phyloP scores from a whole-genome alignment of 2,113 vertebrate species.

The Emydocephalus ijimae region DNA sequence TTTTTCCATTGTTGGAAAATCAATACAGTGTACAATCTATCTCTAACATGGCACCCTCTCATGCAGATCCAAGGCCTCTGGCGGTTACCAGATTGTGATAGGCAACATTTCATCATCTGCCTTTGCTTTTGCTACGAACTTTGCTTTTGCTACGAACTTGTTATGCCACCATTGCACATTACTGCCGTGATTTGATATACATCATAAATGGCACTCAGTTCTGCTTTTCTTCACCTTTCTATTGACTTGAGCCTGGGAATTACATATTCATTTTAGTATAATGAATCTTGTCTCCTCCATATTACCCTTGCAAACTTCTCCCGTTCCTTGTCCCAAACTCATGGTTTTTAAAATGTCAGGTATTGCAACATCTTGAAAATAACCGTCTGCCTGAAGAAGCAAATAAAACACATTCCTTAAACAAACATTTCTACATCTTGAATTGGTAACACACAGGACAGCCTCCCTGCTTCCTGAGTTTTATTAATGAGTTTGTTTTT shows the following conservation, averaged over 20 bases:
- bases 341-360: not conserved
- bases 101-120: not conserved
- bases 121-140: not conserved
- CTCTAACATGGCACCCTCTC: not conserved
- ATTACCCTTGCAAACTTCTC: not conserved
- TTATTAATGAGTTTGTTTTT: not conserved
- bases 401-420: not conserved
- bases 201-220: not conserved
- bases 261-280: not conserved
- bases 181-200: not conserved
- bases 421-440: not conserved
- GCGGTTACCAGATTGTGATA: not conserved
- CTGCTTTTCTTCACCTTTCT: not conserved
- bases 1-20: not conserved
- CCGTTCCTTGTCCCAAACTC: not conserved
- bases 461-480: not conserved
- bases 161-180: not conserved
- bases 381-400: not conserved
- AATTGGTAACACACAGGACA: not conserved
- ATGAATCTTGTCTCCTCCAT: not conserved
- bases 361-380: not conserved
- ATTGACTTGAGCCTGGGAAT: not conserved
- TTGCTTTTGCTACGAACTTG: no score
- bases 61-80: not conserved
- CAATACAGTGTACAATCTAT: not conserved